Base-by-base conservation (phyloP, 2,797 vertebrate genomes). In the Alcedo quadribrachys region DNA sequence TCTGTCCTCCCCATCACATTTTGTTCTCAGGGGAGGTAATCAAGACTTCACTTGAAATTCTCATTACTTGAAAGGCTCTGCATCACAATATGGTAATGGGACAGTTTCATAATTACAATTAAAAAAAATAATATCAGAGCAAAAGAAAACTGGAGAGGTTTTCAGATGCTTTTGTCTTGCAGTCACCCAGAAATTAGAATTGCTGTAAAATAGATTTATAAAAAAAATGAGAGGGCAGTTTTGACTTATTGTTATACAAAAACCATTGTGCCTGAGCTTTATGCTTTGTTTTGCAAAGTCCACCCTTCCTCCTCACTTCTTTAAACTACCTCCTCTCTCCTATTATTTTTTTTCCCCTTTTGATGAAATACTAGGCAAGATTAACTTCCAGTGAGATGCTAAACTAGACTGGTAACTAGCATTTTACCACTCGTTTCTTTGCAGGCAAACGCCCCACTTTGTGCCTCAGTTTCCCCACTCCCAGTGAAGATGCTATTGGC, bases 21-120 rank as follows among this genome's bases (percentile, higher is more conserved):
- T 84, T 76, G 51, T 94, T 96, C 96, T 95, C 96, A 77, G 42
- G 93, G 89, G 95, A 95, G 78, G 91, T 86, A 96, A 96, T 96
- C 96, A 96, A 95, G 91, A 66, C 81, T 93, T 95, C 95, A 90
- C 78, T 92, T 95, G 92, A 89, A 95, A 93, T 94, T 80, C 92
- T 94, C 93, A 88, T 94, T 95, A 93, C 93, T 93, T 96, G 87
- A 96, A 94, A 96, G 89, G 89, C 83, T 95, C 65, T 3, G 18
- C 92, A 94, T 88, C 94, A 95, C 93, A 95, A 93, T 93, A 94
- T 92, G 95, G 89, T 95, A 96, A 95, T 96, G 82, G 93, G 92
- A 74, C 93, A 92, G 91, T 94, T 93, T 87, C 71, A 80, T 93
- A 95, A 96, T 95, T 89, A 91, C 76, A 85, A 83, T 37, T 80